phyloP scores from a whole-genome alignment of 2,888 invertebrate genomes.

The Zygogramma bicolorata region DNA sequence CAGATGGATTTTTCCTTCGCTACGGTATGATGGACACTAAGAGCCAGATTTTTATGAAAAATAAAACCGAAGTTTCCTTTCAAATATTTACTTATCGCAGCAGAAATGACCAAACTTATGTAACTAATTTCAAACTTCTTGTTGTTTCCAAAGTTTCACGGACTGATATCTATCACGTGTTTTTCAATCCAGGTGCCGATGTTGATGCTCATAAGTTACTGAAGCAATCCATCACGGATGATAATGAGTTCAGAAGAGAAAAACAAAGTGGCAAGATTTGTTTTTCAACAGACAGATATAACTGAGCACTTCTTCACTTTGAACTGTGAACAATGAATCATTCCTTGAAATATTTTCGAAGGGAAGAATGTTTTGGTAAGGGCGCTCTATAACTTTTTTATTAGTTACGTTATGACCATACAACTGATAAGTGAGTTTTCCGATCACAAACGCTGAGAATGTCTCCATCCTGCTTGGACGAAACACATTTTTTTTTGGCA shows the following conservation, averaged over 20 bases:
- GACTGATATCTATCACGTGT: background rate
- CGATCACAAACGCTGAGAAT: too few relatives aligned
- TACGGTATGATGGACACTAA: too few relatives aligned
- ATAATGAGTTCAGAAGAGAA: background rate
- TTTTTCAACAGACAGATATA: background rate
- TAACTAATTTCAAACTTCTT: background rate
- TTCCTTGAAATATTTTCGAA: background rate
- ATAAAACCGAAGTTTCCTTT: too few relatives aligned
- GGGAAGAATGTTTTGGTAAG: too few relatives aligned
- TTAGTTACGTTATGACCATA: too few relatives aligned
- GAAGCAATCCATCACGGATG: background rate
- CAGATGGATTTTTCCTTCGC: too few relatives aligned
- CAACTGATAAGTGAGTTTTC: too few relatives aligned
- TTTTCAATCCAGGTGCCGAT: background rate
- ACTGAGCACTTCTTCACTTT: background rate
- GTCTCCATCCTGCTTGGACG: too few relatives aligned
- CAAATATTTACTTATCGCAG: too few relatives aligned
- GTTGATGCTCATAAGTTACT: background rate
- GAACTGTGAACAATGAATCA: background rate
- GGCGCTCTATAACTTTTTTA: too few relatives aligned
- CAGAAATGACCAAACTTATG: background rate
- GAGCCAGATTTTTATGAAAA: too few relatives aligned
- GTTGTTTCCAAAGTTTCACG: background rate
- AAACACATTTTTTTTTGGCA: too few relatives aligned
- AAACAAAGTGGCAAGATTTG: background rate